Percentiles rank a stretch among this genome's conserved stretches.
phyloP scores from a whole-genome alignment of 2,797 vertebrate genomes.

The Oreochromis mossambicus region DNA sequence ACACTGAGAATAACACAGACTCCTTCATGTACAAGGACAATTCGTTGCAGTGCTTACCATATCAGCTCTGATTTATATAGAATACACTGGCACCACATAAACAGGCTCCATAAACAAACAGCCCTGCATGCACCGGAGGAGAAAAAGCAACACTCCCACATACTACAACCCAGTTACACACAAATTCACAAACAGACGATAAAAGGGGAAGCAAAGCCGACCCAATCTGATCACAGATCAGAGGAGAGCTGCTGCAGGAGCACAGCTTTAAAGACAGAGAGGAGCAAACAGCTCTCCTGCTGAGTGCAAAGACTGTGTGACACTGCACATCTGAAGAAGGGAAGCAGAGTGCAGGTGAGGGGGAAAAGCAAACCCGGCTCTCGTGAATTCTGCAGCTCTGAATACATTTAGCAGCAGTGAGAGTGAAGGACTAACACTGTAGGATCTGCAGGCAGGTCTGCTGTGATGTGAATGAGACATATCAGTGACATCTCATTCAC shows the following conservation, averaged over 20 bases:
- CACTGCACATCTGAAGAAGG: neutral
- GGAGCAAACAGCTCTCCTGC: neutral
- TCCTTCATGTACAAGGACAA: neutral
- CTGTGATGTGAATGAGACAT: neutral
- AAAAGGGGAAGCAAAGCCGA: neutral
- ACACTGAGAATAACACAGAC: neutral
- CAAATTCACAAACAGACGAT: neutral
- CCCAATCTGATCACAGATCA: constrained; percentile 33
- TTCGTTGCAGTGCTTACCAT: neutral
- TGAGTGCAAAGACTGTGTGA: constrained; percentile 12
- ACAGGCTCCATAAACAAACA: neutral
- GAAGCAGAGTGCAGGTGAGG: neutral
- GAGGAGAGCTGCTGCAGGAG: neutral
- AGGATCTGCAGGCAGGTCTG: neutral
- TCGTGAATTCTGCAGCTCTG: neutral
- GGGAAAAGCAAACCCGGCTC: neutral
- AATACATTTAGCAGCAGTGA: neutral
- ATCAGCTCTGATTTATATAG: neutral
- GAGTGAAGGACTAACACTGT: neutral
- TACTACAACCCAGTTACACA: neutral
- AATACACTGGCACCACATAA: neutral
- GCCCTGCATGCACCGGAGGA: neutral
- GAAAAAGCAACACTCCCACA: neutral
- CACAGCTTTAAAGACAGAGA: neutral
- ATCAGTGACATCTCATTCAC: neutral